Conservation (phyloP, 2,888 invertebrate genomes). For the Lapara coniferarum region DNA sequence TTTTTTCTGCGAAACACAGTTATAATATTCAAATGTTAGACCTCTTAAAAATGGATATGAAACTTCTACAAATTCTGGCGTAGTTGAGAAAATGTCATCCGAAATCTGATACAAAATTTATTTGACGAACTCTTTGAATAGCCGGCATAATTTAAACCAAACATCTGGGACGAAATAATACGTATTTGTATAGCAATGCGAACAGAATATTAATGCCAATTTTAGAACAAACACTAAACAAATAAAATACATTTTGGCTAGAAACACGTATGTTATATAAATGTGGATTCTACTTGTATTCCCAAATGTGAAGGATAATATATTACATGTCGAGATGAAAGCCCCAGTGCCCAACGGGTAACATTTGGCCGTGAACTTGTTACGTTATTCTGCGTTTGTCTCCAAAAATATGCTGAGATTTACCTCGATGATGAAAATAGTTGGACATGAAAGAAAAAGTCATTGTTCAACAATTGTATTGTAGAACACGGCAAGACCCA, state of each 20-base stretch:
- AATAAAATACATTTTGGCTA: not conserved
- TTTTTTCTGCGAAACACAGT: too few relatives aligned
- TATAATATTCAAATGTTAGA: too few relatives aligned
- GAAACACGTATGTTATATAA: not conserved
- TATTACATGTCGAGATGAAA: slow-evolving; percentile 34
- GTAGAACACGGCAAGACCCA: too few relatives aligned
- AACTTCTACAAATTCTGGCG: too few relatives aligned
- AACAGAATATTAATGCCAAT: not conserved
- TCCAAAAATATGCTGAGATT: not conserved
- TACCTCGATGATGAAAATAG: not conserved
- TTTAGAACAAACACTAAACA: slow-evolving; percentile 1
- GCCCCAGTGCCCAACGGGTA: slow-evolving; percentile 5
- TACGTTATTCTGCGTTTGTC: not conserved
- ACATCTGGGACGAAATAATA: not conserved
- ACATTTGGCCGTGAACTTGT: slow-evolving; percentile 16
- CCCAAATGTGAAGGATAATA: slow-evolving; percentile 15
- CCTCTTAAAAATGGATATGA: too few relatives aligned
- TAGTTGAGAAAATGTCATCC: too few relatives aligned
- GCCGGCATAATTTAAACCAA: not conserved
- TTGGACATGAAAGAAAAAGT: too few relatives aligned
- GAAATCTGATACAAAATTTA: too few relatives aligned
- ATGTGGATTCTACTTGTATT: slow-evolving; percentile 4
- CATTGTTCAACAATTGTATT: too few relatives aligned
- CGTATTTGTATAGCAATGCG: not conserved
- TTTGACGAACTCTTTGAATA: too few relatives aligned